A percentile compares a stretch with the other conserved stretches of the same genome.
Evolutionary conservation across 2,888 invertebrate genomes (phyloP).

Genomic region (Cephus pygmeus): DNA sequence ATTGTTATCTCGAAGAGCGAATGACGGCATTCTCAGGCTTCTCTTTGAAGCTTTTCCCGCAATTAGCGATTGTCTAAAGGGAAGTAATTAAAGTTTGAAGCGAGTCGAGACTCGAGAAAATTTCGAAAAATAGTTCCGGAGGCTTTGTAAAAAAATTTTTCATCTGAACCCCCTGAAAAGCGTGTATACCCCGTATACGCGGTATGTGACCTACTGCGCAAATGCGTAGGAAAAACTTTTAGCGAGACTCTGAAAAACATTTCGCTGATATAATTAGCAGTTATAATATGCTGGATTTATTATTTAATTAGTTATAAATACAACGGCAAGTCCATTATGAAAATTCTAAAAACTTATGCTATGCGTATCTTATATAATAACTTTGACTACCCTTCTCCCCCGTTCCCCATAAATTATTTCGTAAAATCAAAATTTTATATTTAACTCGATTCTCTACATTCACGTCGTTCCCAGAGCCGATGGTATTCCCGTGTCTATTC

Average conservation of each 20-base stretch:
- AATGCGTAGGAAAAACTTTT: background rate
- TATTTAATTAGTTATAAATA: no score
- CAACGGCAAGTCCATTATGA: background rate
- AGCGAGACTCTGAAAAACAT: background rate
- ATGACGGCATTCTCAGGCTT: background rate
- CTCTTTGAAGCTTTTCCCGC: background rate
- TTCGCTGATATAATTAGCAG: background rate
- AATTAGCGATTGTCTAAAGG: background rate
- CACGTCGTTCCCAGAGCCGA: background rate
- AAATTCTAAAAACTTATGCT: background rate
- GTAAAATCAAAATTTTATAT: background rate
- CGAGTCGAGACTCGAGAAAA: background rate
- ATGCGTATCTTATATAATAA: background rate
- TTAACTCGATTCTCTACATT: background rate
- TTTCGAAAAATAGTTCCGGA: background rate
- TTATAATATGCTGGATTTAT: background rate
- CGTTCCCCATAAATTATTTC: background rate
- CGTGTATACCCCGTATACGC: background rate
- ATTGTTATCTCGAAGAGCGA: background rate
- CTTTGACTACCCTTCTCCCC: no score
- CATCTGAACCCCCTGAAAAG: background rate
- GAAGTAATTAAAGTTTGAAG: background rate
- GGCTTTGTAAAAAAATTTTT: background rate
- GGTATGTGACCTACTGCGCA: background rate
- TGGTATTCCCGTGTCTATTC: background rate